These are phyloP conservation scores for Phthorimaea operculella DNA, from an alignment of 1,140 invertebrate species.

Conservation along the genomic window DNA sequence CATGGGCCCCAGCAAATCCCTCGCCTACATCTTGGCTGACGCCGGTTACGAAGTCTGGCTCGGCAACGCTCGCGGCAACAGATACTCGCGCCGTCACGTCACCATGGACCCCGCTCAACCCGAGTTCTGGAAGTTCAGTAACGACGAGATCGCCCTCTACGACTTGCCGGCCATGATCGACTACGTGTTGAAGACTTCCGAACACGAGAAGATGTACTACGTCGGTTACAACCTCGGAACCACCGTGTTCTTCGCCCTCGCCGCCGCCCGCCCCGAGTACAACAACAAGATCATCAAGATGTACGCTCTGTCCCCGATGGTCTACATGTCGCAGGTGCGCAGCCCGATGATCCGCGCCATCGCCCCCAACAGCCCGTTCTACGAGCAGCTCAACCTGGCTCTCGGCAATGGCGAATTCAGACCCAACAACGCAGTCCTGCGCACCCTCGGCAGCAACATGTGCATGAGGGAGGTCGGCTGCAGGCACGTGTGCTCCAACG, in stretches of 20 bases:
- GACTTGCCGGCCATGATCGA: constrained; percentile 83
- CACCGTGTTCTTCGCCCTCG: constrained; percentile 64
- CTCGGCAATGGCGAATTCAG: constrained; percentile 70
- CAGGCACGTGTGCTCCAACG: constrained; percentile 70
- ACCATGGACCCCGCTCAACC: constrained; percentile 55
- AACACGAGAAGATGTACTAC: constrained; percentile 69
- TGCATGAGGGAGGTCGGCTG: constrained; percentile 64
- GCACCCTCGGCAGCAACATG: constrained; percentile 62
- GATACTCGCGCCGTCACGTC: constrained; percentile 73
- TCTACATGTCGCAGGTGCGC: constrained; percentile 70
- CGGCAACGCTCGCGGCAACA: constrained; percentile 78
- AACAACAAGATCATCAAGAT: constrained; percentile 72
- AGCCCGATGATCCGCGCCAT: constrained; percentile 69
- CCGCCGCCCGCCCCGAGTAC: constrained; percentile 71
- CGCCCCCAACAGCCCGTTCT: constrained; percentile 66
- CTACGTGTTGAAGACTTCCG: constrained; percentile 69
- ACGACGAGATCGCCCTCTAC: constrained; percentile 79
- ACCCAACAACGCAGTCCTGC: constrained; percentile 64
- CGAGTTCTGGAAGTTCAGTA: constrained; percentile 68
- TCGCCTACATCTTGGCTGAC: constrained; percentile 65
- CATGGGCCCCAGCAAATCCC: constrained; percentile 64
- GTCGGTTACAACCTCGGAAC: constrained; percentile 71
- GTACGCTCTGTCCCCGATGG: constrained; percentile 75
- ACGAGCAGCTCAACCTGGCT: constrained; percentile 69
- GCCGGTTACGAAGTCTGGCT: constrained; percentile 81